Evolutionary conservation across 2,888 invertebrate species (phyloP), one percentile per base, ranked within the genome.

Genomic region (Thera britannica): DNA sequence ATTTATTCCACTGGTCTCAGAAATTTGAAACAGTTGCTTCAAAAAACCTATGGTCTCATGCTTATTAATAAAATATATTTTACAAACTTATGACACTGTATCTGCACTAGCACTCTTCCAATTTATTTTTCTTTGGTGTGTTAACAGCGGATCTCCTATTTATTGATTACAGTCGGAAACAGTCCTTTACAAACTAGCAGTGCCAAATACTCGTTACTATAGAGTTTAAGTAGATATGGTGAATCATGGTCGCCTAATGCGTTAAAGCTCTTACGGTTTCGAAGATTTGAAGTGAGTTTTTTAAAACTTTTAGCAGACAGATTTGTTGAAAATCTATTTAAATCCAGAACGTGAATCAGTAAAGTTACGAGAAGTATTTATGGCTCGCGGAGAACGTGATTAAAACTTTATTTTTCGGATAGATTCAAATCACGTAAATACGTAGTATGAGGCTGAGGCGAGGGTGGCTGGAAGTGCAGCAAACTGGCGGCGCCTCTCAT

Each of bases 401-500:
- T 72, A 72, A 75, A 75, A 73, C 72, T 65, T 67, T 73, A 71
- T 71, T 74, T 68, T 72, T 72, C 68, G 72, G 63, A 69, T 62
- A 65, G 63, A 78, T 78, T 75, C 75, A 72, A 72, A 77, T 78
- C 75, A 79, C 78, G 79, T 79, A 76, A 77, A 77, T 77, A 74
- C 75, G 75, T 73, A 76, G 70, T 68, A 72, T 63, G 71, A 71
- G 74, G 73, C 41, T 57, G 70, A 68, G 70, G 74, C 69, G 61
- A 71, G 73, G 62, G 75, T 59, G 65, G 69, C 52, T 55, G 75
- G 70, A 75, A 81, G 77, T 84, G 84, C 86, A 86, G 79, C 83
- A 74, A 74, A 79, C 85, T 83, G 87, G 83, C 86, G 84, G 83
- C 41, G 79, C 73, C 79, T 85, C 86, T 90, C 91, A 91, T 91